Evolutionary conservation across 2,888 invertebrate genomes (phyloP).

Genomic region (Tipula lateralis): DNA sequence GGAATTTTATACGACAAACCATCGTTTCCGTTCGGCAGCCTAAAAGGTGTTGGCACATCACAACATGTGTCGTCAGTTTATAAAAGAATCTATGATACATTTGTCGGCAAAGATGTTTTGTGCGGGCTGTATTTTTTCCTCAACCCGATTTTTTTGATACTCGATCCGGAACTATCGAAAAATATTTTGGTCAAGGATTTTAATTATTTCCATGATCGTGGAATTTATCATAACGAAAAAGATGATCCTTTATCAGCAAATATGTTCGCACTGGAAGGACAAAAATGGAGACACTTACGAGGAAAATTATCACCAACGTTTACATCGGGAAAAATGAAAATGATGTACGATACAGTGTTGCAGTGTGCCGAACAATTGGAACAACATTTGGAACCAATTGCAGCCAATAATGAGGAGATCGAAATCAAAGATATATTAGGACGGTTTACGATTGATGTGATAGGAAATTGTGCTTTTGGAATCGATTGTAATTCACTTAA

Average conservation of each 20-base stretch:
- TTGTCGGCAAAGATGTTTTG: constrained; percentile 31
- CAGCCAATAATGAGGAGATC: constrained; percentile 36
- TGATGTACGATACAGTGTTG: constrained; percentile 40
- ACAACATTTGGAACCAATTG: constrained; percentile 38
- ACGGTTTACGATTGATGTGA: constrained; percentile 38
- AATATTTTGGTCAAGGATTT: constrained; percentile 43
- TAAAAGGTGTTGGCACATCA: constrained; percentile 37
- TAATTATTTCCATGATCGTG: constrained; percentile 43
- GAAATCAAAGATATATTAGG: constrained; percentile 32
- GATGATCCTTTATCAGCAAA: constrained; percentile 43
- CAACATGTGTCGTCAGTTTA: constrained; percentile 39
- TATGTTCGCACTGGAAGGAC: constrained; percentile 39
- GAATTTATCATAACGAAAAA: constrained; percentile 41
- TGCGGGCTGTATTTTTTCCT: constrained; percentile 33
- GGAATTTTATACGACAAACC: constrained; percentile 43
- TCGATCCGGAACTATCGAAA: constrained; percentile 44
- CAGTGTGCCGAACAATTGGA: constrained; percentile 36
- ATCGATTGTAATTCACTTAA: constrained; percentile 44
- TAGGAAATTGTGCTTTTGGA: constrained; percentile 47
- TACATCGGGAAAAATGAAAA: constrained; percentile 46
- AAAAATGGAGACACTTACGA: constrained; percentile 46
- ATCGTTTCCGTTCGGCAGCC: constrained; percentile 39
- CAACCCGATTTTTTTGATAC: neutral
- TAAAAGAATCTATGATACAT: constrained; percentile 33
- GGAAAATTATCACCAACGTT: constrained; percentile 42